Evolutionary conservation across 1,140 invertebrate genomes (phyloP).

Genomic region (Drosophila fuyamai): DNA sequence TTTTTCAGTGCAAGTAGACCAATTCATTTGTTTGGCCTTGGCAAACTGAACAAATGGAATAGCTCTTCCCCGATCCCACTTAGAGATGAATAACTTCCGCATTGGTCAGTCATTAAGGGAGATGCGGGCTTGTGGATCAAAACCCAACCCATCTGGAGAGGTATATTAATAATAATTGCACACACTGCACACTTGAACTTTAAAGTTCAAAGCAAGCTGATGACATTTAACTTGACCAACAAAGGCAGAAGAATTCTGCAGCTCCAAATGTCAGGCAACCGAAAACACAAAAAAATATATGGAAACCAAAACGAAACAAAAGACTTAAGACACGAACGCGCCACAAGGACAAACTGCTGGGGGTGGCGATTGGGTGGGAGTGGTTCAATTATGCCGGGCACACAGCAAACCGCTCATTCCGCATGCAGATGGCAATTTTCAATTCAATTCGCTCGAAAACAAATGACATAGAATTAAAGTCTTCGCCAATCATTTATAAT

Average conservation of each 20-base stretch:
- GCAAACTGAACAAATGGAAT: constrained; percentile 1
- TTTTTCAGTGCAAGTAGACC: neutral
- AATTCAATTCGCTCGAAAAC: constrained; percentile 6
- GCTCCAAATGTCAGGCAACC: constrained; percentile 35
- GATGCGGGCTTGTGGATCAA: constrained; percentile 11
- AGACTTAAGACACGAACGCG: constrained; percentile 71
- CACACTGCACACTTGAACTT: constrained; percentile 72
- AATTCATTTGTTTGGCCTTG: constrained; percentile 23
- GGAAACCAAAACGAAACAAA: constrained; percentile 56
- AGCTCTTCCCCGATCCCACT: constrained; percentile 6
- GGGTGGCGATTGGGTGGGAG: constrained; percentile 23
- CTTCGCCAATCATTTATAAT: constrained; percentile 14
- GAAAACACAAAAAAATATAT: constrained; percentile 10
- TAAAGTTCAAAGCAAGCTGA: constrained; percentile 71
- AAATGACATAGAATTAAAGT: constrained; percentile 41
- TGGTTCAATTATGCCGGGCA: constrained; percentile 25
- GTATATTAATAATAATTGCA: constrained; percentile 5
- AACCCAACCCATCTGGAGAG: constrained; percentile 7
- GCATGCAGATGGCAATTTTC: constrained; percentile 34
- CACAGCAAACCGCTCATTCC: constrained; percentile 7
- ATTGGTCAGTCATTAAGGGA: neutral
- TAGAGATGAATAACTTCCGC: constrained; percentile 15
- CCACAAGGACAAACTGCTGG: constrained; percentile 17
- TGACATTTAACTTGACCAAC: constrained; percentile 76
- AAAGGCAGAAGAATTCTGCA: constrained; percentile 39